These are phyloP conservation scores for Cecropterus lyciades DNA, from an alignment of 1,140 invertebrate species.

Conservation along the genomic window DNA sequence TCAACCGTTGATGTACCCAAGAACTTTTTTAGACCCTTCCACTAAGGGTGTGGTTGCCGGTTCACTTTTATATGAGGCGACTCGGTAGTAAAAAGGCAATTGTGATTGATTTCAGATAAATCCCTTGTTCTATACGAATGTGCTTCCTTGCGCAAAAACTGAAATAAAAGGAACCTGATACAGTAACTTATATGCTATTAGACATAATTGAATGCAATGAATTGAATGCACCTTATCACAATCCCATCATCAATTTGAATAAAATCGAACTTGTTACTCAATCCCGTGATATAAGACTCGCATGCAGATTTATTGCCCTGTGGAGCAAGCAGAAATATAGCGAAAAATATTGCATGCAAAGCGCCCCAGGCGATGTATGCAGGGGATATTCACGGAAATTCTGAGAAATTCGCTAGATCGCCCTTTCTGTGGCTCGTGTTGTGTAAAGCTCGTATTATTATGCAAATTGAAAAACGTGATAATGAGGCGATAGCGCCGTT, in stretches of 20 bases:
- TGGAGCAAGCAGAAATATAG: slow-evolving; percentile 20
- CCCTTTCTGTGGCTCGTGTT: background rate
- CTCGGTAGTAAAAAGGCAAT: too few species aligned
- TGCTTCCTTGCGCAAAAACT: too few species aligned
- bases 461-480: slow-evolving; percentile 6
- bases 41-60: too few species aligned
- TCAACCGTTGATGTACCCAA: too few species aligned
- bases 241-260: background rate
- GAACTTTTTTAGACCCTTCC: too few species aligned
- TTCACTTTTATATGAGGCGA: too few species aligned
- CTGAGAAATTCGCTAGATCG: background rate
- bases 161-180: too few species aligned
- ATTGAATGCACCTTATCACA: background rate
- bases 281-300: slow-evolving; percentile 6
- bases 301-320: slow-evolving; percentile 3
- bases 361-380: slow-evolving; percentile 6
- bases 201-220: too few species aligned
- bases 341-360: slow-evolving; percentile 25
- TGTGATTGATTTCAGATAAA: too few species aligned
- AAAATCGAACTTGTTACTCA: background rate
- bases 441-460: background rate
- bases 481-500: background rate
- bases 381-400: background rate
- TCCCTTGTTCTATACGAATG: too few species aligned
- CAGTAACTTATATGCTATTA: too few species aligned